Evolutionary conservation across 2,113 vertebrate species (phyloP).

Genomic region (Peromyscus polionotus): DNA sequence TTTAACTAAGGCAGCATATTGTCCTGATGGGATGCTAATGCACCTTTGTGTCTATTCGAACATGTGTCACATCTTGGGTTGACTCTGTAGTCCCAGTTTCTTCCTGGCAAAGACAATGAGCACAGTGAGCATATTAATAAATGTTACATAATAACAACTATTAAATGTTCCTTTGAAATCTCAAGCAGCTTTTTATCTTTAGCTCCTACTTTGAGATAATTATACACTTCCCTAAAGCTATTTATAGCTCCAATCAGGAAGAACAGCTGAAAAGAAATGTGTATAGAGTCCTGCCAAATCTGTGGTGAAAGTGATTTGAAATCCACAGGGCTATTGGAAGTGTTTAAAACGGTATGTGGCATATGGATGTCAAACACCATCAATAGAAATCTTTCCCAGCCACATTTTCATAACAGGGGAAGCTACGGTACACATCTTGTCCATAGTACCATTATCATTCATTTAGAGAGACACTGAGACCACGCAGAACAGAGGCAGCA

Average conservation of each 20-base stretch:
- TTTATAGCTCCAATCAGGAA: conserved; percentile 75
- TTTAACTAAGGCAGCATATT: neutral
- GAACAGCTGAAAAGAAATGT: conserved; percentile 77
- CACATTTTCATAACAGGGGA: neutral
- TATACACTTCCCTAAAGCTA: conserved; percentile 76
- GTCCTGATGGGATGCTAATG: conserved; percentile 13
- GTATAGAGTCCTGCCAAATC: conserved; percentile 67
- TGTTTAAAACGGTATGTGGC: conserved; percentile 64
- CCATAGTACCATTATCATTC: neutral
- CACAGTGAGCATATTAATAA: conserved; percentile 77
- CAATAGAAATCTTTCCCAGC: conserved; percentile 39
- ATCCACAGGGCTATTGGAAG: conserved; percentile 50
- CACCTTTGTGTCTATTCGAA: conserved; percentile 67
- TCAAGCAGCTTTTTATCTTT: conserved; percentile 78
- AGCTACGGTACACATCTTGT: neutral
- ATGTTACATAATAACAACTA: conserved; percentile 80
- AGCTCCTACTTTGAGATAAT: conserved; percentile 81
- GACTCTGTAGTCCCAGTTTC: conserved; percentile 71
- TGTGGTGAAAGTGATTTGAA: conserved; percentile 68
- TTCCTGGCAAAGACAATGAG: conserved; percentile 73
- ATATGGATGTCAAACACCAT: conserved; percentile 56
- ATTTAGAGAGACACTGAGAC: neutral
- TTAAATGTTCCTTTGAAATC: conserved; percentile 80
- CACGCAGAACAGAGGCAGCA: neutral
- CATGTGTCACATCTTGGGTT: conserved; percentile 45